Percentiles rank a stretch among this genome's conserved stretches.
phyloP scores from a whole-genome alignment of 2,113 vertebrate genomes.

The Monopterus albus region DNA sequence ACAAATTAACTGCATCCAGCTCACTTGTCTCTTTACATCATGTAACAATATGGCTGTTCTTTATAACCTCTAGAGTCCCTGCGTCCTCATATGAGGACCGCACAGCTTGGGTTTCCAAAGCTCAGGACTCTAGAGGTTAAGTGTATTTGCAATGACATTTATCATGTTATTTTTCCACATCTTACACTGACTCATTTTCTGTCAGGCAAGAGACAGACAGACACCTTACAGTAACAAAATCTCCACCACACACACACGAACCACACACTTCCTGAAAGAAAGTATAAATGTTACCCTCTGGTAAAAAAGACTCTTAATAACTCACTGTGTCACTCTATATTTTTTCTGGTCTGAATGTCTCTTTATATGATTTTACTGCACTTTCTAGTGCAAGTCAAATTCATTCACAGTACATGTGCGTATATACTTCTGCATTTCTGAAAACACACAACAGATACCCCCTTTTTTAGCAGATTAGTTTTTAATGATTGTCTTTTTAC shows the following conservation, averaged over 20 bases:
- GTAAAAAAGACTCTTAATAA: not conserved
- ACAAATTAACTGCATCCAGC: not conserved
- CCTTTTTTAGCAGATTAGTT: too few relatives aligned
- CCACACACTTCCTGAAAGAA: not conserved
- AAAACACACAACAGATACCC: too few relatives aligned
- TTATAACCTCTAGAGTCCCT: too few relatives aligned
- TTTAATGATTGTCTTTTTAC: too few relatives aligned
- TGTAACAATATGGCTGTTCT: not conserved
- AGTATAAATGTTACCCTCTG: not conserved
- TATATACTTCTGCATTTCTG: too few relatives aligned
- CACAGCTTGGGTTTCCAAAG: too few relatives aligned
- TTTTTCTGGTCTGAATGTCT: too few relatives aligned
- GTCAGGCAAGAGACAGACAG: not conserved
- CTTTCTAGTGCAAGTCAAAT: not conserved
- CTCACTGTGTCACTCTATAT: not conserved
- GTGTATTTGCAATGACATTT: constrained; percentile 26
- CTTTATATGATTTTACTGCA: too few relatives aligned
- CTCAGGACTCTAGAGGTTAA: too few relatives aligned
- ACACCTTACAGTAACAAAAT: not conserved
- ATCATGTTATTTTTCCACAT: not conserved
- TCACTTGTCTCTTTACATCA: constrained; percentile 4
- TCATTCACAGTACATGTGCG: too few relatives aligned
- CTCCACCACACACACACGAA: not conserved
- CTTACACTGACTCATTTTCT: constrained; percentile 14
- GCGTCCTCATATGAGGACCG: too few relatives aligned